Conservation (phyloP, 2,797 vertebrate genomes). For the Centroberyx gerrardi region DNA sequence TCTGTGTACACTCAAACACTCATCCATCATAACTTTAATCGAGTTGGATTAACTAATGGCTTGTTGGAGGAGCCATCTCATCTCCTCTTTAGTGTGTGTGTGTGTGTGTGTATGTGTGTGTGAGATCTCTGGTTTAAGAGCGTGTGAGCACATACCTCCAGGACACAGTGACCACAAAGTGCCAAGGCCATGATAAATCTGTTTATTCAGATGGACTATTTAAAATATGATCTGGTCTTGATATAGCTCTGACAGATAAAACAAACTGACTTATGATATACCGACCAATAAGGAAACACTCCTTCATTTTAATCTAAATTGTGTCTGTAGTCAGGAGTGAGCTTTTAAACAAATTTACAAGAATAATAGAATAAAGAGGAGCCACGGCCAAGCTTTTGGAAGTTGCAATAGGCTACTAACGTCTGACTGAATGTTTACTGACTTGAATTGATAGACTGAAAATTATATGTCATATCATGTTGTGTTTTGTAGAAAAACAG, state of each 20-base stretch:
- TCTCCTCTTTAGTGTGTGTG: not conserved
- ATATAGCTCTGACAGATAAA: conserved; percentile 27
- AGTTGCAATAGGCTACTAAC: conserved; percentile 10
- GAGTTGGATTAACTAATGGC: not conserved
- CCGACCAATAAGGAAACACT: not conserved
- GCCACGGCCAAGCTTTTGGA: conserved; percentile 18
- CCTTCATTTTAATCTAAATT: not conserved
- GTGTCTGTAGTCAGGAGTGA: not conserved
- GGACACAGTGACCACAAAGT: conserved; percentile 12
- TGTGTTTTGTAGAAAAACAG: conserved; percentile 3
- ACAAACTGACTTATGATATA: conserved; percentile 36
- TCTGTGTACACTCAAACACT: not conserved
- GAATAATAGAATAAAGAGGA: conserved; percentile 14
- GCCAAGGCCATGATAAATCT: conserved; percentile 13
- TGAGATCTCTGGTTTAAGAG: not conserved
- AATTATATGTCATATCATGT: conserved; percentile 6
- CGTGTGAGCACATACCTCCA: not conserved
- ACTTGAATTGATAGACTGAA: conserved; percentile 27
- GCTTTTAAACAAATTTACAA: conserved; percentile 34
- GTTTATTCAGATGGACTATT: conserved; percentile 27
- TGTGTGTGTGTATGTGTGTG: not conserved
- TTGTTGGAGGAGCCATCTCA: not conserved
- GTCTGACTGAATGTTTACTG: conserved; percentile 18
- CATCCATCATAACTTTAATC: not conserved
- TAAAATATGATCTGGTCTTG: conserved; percentile 35